Evolutionary conservation across 1,140 invertebrate species (phyloP), one percentile per base, ranked within the genome.

Genomic region (Zaprionus taronus): DNA sequence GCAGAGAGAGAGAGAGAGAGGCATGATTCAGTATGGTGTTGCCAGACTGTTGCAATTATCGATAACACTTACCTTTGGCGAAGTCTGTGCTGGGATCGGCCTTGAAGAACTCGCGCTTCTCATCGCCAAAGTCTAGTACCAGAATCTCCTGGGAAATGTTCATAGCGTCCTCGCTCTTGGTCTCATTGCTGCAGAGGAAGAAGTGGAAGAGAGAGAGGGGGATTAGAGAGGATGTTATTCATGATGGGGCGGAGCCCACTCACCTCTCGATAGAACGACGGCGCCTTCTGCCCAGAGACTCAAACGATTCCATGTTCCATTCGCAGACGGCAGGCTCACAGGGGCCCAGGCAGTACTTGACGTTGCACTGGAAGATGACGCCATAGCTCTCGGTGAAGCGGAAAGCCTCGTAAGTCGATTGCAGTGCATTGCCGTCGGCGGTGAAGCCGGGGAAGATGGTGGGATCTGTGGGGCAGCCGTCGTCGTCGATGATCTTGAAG

Each of bases 311-410:
- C 82, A 96, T 95, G 67, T 97, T 97, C 95, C 96, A 97, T 93
- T 97, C 96, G 92, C 97, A 98, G 36, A 97, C 95, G 79, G 97
- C 97, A 83, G 98, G 97, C 93, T 98, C 97, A 91, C 98, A 99
- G 67, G 97, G 97, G 93, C 98, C 98, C 56, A 99, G 94, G 93
- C 98, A 99, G 93, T 99, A 99, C 92, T 98, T 98, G 71, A 99
- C 98, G 92, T 99, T 99, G 93, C 98, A 99, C 92, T 99, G 98
- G 95, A 99, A 99, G 91, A 99, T 99, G 51, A 99, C 98, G 17
- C 98, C 98, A 79, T 98, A 99, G 22, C 97, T 98, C 92, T 99
- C 98, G 0, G 98, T 99, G 91, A 99, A 98, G 82, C 98, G 95
- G 94, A 99, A 99, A 1, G 98, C 98, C 93, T 99, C 98, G 90